Evolutionary conservation across 2,113 vertebrate species (phyloP), one percentile per base, ranked within the genome.

Genomic region (Tympanuchus pallidicinctus): DNA sequence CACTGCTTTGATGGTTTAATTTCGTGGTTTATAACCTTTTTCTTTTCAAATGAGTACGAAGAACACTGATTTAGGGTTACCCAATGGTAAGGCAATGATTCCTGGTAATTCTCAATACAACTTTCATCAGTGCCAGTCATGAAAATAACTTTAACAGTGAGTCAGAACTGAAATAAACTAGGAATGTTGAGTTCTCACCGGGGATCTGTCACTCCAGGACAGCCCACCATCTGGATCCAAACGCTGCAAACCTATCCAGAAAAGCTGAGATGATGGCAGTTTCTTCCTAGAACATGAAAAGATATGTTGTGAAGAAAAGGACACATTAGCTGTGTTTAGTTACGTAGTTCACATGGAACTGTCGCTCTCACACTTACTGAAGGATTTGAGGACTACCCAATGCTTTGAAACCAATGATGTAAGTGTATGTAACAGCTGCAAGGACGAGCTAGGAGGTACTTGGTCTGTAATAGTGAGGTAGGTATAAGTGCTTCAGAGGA

Each of bases 201-300:
- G 91, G 4, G 98, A 98, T 18, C 97, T 98, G 38, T 99, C 98
- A 30, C 95, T 97, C 98, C 99, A 99, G n/a, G 82, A 92, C 83
- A 98, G 98, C 15, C 98, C 98, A 81, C 94, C 90, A 6, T 97
- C 97, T 89, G 98, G 94, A 77, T 98, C 97, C 30, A 97, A 94
- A 4, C 94, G 92, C 13, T 89, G 97, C 92, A 99, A 90, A 61
- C 99, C 99, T 60, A 99, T 98, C 99, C 99, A 99, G 43, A 97
- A 98, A 27, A 94, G 60, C 28, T 94, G 94, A 60, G 95, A 84
- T 54, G 97, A 93, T 28, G 25, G 43, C 1, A 60, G 54, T n/a
- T 74, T 94, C 57, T 67, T 54, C 32, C 97, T 98, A 42, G 21
- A 87, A 74, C 38, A 9, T 54, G 36, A 78, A 45, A 82, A 43